Base-by-base conservation (phyloP, 2,888 invertebrate species). In the Tyria jacobaeae region DNA sequence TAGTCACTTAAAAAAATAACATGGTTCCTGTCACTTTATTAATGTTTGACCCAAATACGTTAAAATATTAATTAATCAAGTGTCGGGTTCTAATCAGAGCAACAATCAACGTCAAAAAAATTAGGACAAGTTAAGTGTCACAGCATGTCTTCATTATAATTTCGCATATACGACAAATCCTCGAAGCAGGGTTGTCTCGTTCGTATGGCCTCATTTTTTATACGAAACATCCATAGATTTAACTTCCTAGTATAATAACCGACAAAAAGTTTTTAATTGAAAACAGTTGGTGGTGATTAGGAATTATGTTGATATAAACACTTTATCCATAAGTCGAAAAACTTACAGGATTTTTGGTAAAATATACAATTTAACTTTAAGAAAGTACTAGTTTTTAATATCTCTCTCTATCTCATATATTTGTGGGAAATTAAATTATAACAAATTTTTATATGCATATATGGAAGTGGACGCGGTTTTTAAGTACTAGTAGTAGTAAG, bases 121-220 rank as follows among this genome's bases (percentile, higher is more conserved):
- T 78, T 69, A 68, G 74, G 72, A 65, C 76, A 64, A 56, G 60
- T 69, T 67, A 39, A 72, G 67, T 70, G 73, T 72, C 62, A 58
- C 69, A 75, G 70, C 75, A 79, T 72, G 70, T 81, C 68, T 79
- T 78, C 73, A 81, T 80, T 76, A 77, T 64, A 70, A 73, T 74
- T 80, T 79, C 69, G 75, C 76, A 75, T 73, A 37, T 64, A 54
- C 60, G 62, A 51, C 57, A 48, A 61, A 67, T 70, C 58, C 47
- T 70, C 70, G 65, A 62, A 62, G 34, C 57, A 71, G 71, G 77
- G 64, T 7, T 71, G 73, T 54, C 71, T n/a, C 34, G 37, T n/a
- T 55, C 50, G 2, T 47, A 5, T 49, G 41, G 12, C 21, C 35
- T 1, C 17, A 12, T 24, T 25, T 44, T 44, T 35, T 41, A 4